Evolutionary conservation across 2,797 vertebrate genomes (phyloP).

Genomic region (Sebastes hubbsi): DNA sequence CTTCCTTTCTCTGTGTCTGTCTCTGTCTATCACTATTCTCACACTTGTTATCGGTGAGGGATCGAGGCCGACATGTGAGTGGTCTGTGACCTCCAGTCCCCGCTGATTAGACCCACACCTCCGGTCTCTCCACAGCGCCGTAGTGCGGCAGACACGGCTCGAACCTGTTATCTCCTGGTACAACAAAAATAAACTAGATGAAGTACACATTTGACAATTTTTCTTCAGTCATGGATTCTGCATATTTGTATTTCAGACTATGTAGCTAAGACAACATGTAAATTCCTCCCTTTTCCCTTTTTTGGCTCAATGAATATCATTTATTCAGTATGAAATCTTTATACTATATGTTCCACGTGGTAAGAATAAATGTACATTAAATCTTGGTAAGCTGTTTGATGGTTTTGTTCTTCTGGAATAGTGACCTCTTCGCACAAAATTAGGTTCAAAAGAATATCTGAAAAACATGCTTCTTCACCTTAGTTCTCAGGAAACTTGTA

Average conservation of each 20-base stretch:
- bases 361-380: slow-evolving; percentile 99
- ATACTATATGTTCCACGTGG: slow-evolving; percentile 99
- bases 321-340: slow-evolving; percentile 99
- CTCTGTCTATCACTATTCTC: slow-evolving; percentile 88
- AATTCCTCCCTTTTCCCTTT: slow-evolving; percentile 98
- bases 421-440: background rate
- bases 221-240: slow-evolving; percentile 96
- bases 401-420: slow-evolving; percentile 81
- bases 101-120: slow-evolving; percentile 75
- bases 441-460: background rate
- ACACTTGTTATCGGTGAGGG: slow-evolving; percentile 81
- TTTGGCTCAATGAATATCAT: slow-evolving; percentile 99
- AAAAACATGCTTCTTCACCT: background rate
- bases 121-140: slow-evolving; percentile 79
- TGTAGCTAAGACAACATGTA: slow-evolving; percentile 99
- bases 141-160: slow-evolving; percentile 81
- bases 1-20: slow-evolving; percentile 88
- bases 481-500: background rate
- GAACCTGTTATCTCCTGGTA: slow-evolving; percentile 85
- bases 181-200: slow-evolving; percentile 89
- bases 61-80: slow-evolving; percentile 84
- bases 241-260: slow-evolving; percentile 99
- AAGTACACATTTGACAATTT: slow-evolving; percentile 98
- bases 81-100: slow-evolving; percentile 79
- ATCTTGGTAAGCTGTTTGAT: slow-evolving; percentile 99